Evolutionary conservation across 1,140 invertebrate species (phyloP), one percentile per base, ranked within the genome.

Genomic region (Bombus polaris): DNA sequence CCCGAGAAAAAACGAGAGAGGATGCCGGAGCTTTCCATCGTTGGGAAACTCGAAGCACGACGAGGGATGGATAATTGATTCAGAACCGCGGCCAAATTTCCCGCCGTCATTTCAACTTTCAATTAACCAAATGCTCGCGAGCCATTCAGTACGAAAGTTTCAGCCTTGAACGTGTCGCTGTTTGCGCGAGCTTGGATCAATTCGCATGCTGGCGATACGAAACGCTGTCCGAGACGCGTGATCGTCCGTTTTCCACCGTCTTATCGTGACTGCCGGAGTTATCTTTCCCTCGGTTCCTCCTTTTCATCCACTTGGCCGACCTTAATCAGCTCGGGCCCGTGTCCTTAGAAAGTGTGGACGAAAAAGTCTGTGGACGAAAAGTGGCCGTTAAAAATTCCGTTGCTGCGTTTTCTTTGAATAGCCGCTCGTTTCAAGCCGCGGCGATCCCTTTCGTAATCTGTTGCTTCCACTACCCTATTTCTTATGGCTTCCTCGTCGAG

Each of bases 371-470:
- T 18, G 47, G 37, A 65, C 25, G 62, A 65, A 2, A 65, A 13
- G 74, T 68, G 47, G 66, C 44, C 28, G 53, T 57, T 68, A 65
- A 68, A 66, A 77, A 83, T 77, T 77, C 57, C 81, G 44, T 57
- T 15, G 42, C 25, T 32, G 28, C 73, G 0, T 53, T 35, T n/a
- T 15, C 53, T 74, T 81, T 57, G 47, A 73, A 76, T 39, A 53
- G 47, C 35, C 2, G 15, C 44, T 66, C 44, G 42, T 83, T 57
- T 83, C 72, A 53, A 53, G 44, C 35, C 42, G 47, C 12, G 9
- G 1, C 18, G 13, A 1, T 13, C 66, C 3, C 57, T 13, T 32
- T 44, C 81, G 44, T 66, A 83, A 83, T 83, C 81, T 83, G 81
- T 83, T 83, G 74, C 65, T 57, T 65, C 44, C 2, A 68, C 39